phyloP scores from a whole-genome alignment of 2,797 vertebrate genomes.

The Spondyliosoma cantharus region DNA sequence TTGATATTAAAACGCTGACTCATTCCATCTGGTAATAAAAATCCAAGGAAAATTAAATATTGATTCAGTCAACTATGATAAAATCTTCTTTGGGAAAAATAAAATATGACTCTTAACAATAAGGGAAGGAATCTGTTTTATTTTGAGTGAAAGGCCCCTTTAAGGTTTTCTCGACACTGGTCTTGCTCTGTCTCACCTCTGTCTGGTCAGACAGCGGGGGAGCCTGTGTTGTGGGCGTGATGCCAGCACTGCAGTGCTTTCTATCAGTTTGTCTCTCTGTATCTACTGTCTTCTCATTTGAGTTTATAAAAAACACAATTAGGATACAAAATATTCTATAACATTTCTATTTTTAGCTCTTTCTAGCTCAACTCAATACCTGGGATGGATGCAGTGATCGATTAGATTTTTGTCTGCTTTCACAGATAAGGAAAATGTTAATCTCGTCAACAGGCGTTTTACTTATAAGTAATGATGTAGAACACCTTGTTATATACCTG shows the following conservation, averaged over 20 bases:
- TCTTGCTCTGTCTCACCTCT: constrained; percentile 32
- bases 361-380: not conserved
- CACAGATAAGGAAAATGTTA: not conserved
- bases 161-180: constrained; percentile 10
- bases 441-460: not conserved
- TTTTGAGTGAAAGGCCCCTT: not conserved
- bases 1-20: not conserved
- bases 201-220: constrained; percentile 29
- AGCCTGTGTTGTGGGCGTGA: constrained; percentile 37
- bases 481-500: not conserved
- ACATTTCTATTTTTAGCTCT: not conserved
- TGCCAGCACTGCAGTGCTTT: constrained; percentile 63
- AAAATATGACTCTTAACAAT: not conserved
- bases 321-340: not conserved
- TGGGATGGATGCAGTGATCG: not conserved
- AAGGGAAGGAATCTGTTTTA: too few relatives aligned
- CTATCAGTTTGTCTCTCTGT: not conserved
- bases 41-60: not conserved
- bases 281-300: not conserved
- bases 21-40: not conserved
- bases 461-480: too few relatives aligned
- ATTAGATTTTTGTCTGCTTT: not conserved
- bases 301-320: not conserved
- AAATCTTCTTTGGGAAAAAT: not conserved
- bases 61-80: not conserved